A percentile compares a stretch with the other conserved stretches of the same genome.
phyloP scores from a whole-genome alignment of 2,888 invertebrate genomes.

The Brassicogethes aeneus region DNA sequence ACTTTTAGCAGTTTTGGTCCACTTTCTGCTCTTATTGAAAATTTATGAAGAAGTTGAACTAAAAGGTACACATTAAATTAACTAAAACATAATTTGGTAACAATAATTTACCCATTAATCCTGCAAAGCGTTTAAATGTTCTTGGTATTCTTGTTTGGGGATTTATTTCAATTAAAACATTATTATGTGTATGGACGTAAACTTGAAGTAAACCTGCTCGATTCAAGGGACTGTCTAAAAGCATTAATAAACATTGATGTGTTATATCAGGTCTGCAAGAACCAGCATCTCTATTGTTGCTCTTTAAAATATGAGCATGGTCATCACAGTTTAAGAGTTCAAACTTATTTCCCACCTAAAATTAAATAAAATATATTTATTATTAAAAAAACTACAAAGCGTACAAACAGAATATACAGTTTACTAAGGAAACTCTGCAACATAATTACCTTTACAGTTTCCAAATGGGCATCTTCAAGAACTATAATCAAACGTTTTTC shows the following conservation, averaged over 20 bases:
- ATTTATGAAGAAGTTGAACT: slow-evolving; percentile 96
- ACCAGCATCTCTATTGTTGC: slow-evolving; percentile 78
- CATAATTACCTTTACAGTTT: slow-evolving; percentile 79
- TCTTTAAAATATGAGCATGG: slow-evolving; percentile 74
- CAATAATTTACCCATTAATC: slow-evolving; percentile 72
- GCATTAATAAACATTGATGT: slow-evolving; percentile 95
- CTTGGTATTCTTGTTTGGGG: slow-evolving; percentile 95
- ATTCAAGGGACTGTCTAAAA: slow-evolving; percentile 95
- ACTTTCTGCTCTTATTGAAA: slow-evolving; percentile 84
- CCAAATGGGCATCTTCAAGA: slow-evolving; percentile 88
- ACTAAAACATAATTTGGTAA: neutral
- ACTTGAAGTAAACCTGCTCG: slow-evolving; percentile 94
- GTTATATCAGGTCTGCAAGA: slow-evolving; percentile 93
- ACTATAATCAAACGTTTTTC: slow-evolving; percentile 89
- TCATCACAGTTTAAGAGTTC: slow-evolving; percentile 93
- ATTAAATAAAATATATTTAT: slow-evolving; percentile 8
- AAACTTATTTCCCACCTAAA: slow-evolving; percentile 75
- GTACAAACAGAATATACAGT: slow-evolving; percentile 3
- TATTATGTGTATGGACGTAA: slow-evolving; percentile 83
- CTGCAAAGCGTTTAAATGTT: slow-evolving; percentile 94
- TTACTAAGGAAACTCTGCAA: neutral
- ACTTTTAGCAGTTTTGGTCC: slow-evolving; percentile 87
- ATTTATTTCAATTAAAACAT: slow-evolving; percentile 90
- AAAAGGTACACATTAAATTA: slow-evolving; percentile 31
- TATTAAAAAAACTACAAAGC: too few species aligned